Evolutionary conservation across 1,140 invertebrate species (phyloP).

Genomic region (Geopemphigus sp.): DNA sequence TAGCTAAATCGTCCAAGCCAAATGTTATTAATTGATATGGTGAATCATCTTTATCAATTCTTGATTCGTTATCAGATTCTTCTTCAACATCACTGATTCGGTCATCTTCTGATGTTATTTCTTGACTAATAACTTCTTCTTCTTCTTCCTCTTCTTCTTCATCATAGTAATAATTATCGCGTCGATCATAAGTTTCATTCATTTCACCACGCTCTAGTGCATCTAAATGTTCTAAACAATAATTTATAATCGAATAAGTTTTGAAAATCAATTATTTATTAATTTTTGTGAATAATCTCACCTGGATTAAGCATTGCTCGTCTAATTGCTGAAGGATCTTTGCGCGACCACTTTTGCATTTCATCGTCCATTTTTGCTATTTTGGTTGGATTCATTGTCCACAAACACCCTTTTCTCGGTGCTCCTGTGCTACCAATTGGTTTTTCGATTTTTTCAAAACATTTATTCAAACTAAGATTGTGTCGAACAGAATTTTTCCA

Average conservation of each 20-base stretch:
- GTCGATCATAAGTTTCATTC: constrained; percentile 62
- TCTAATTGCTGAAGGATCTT: constrained; percentile 81
- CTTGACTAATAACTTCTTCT: constrained; percentile 52
- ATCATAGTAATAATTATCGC: constrained; percentile 59
- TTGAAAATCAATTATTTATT: not conserved
- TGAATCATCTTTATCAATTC: constrained; percentile 35
- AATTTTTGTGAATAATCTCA: constrained; percentile 54
- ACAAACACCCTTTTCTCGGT: constrained; percentile 84
- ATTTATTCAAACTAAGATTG: constrained; percentile 94
- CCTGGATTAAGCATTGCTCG: constrained; percentile 88
- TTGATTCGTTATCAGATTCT: constrained; percentile 41
- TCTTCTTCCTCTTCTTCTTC: constrained; percentile 58
- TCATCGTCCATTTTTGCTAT: constrained; percentile 96
- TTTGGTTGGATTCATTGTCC: constrained; percentile 94
- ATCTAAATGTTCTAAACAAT: constrained; percentile 69
- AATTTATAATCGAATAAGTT: constrained; percentile 30
- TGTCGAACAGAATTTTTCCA: constrained; percentile 98
- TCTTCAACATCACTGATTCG: constrained; percentile 44
- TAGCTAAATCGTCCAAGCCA: constrained; percentile 42
- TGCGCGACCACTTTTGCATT: constrained; percentile 92
- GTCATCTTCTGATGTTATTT: constrained; percentile 39
- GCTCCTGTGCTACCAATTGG: constrained; percentile 73
- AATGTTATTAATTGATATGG: constrained; percentile 44
- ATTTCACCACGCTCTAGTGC: constrained; percentile 79
- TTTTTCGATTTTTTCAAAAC: constrained; percentile 96